Conservation (phyloP, 2,797 vertebrate species). For the Urosaurus nigricauda region DNA sequence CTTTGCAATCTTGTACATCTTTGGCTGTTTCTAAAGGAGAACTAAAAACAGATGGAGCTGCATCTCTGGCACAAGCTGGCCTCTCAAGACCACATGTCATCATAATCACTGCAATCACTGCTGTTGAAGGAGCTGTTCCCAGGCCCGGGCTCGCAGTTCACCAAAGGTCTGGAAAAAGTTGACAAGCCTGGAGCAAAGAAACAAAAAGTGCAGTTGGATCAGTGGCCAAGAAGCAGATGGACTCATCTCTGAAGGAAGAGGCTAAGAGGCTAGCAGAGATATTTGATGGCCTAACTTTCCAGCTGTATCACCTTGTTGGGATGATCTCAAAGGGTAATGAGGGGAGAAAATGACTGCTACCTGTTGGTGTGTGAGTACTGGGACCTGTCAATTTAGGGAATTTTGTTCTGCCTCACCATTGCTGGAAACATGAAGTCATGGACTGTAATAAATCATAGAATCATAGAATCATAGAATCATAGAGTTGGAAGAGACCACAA, state of each 20-base stretch:
- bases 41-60: not conserved
- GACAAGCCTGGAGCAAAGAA: slow-evolving; percentile 40
- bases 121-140: not conserved
- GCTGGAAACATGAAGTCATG: not conserved
- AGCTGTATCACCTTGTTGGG: not conserved
- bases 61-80: not conserved
- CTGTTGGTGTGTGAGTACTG: not conserved
- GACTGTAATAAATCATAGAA: not conserved
- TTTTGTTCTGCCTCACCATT: not conserved
- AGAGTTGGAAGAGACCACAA: too few relatives aligned
- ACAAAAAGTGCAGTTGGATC: not conserved
- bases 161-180: rapidly evolving
- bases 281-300: not conserved
- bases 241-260: not conserved
- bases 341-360: not conserved
- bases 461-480: too few relatives aligned
- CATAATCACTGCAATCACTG: slow-evolving; percentile 65
- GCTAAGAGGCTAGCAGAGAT: not conserved
- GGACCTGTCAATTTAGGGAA: not conserved
- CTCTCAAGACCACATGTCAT: slow-evolving; percentile 58
- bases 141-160: not conserved
- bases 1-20: not conserved
- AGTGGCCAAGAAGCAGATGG: slow-evolving; percentile 5
- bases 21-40: not conserved
- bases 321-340: not conserved